Evolutionary conservation across 2,797 vertebrate species (phyloP).

Genomic region (Spea hammondii): DNA sequence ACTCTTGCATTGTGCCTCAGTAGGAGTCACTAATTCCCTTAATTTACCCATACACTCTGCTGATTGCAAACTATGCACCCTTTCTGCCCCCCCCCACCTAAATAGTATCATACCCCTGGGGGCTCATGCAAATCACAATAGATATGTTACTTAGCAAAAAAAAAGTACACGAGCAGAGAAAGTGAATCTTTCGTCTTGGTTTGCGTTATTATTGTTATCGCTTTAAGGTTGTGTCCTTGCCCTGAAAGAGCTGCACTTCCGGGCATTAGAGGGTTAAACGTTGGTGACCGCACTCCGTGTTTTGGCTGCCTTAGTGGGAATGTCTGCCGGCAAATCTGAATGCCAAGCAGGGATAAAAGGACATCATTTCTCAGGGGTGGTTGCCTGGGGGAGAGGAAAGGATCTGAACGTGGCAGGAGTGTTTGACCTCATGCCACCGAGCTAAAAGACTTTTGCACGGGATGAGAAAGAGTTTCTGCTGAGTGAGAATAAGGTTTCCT

Average conservation of each 20-base stretch:
- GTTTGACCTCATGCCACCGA: conserved; percentile 44
- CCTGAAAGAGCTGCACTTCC: background rate
- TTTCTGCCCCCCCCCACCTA: too few relatives aligned
- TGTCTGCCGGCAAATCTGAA: conserved; percentile 37
- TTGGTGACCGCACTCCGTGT: background rate
- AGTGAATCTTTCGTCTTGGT: too few relatives aligned
- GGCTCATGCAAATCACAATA: too few relatives aligned
- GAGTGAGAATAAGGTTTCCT: conserved; percentile 37
- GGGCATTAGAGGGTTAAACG: conserved; percentile 8
- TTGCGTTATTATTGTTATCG: too few relatives aligned
- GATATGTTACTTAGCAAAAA: too few relatives aligned
- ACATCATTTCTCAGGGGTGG: conserved; percentile 41
- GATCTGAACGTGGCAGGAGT: conserved; percentile 43
- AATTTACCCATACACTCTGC: too few relatives aligned
- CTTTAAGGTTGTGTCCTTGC: too few relatives aligned
- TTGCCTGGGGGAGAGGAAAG: conserved; percentile 42
- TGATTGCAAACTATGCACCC: too few relatives aligned
- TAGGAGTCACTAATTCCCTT: too few relatives aligned
- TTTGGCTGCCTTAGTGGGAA: conserved; percentile 37
- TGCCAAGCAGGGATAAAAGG: conserved; percentile 45
- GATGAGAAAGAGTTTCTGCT: conserved; percentile 41
- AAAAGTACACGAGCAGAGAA: too few relatives aligned
- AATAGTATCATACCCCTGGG: too few relatives aligned
- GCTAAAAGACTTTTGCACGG: conserved; percentile 41
- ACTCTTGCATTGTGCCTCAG: too few relatives aligned